phyloP scores from a whole-genome alignment of 2,113 vertebrate species.

The Furnarius figulus region DNA sequence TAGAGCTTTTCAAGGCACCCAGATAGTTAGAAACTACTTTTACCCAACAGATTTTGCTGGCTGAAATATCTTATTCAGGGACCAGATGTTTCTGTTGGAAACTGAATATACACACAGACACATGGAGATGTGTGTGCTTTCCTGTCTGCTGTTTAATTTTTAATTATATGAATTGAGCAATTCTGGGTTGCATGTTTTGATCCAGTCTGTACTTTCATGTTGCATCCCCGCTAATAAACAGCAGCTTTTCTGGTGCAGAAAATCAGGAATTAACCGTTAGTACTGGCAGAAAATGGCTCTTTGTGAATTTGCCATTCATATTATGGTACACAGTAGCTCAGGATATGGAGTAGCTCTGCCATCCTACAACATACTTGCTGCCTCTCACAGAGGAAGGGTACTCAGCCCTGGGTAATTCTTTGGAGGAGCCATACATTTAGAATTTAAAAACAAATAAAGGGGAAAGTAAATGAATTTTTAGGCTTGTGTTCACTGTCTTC shows the following conservation, averaged over 20 bases:
- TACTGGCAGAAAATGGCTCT: neutral
- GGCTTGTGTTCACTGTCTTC: neutral
- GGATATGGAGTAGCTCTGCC: neutral
- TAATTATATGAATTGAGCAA: neutral
- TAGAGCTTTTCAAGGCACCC: neutral
- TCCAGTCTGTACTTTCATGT: neutral
- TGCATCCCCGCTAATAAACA: neutral
- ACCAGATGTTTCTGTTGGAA: slow-evolving; percentile 40
- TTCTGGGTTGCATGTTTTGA: neutral
- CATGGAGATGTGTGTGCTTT: neutral
- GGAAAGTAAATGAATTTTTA: neutral
- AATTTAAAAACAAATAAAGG: neutral
- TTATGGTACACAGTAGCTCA: neutral
- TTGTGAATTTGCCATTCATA: neutral
- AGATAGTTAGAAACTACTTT: neutral
- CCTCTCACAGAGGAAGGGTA: neutral
- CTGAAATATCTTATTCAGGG: neutral
- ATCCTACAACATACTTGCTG: neutral
- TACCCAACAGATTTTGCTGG: neutral
- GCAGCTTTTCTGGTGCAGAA: neutral
- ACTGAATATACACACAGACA: neutral
- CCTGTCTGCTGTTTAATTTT: slow-evolving; percentile 28
- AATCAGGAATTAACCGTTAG: neutral
- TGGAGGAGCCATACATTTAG: neutral
- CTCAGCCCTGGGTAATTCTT: neutral